A percentile compares a stretch with the other conserved stretches of the same genome.
These are phyloP conservation scores for Alitta virens DNA, from an alignment of 2,888 invertebrate genomes.

Conservation along the genomic window DNA sequence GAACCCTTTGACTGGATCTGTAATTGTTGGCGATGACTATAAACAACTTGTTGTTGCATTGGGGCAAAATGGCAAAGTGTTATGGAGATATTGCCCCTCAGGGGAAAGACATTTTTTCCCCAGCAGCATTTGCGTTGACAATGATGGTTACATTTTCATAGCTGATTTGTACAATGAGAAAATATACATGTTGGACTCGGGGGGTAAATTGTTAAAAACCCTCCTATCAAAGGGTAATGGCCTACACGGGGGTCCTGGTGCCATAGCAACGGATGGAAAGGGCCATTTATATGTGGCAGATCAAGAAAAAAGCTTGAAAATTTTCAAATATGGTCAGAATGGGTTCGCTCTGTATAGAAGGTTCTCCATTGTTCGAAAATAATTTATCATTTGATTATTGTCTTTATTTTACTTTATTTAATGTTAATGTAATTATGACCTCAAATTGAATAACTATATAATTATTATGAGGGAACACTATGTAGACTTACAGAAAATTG, in stretches of 20 bases:
- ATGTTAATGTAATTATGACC: too few species aligned
- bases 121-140: slow-evolving; percentile 25
- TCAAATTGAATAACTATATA: too few species aligned
- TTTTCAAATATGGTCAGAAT: slow-evolving; percentile 21
- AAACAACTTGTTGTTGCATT: slow-evolving; percentile 23
- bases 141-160: slow-evolving; percentile 24
- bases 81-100: slow-evolving; percentile 23
- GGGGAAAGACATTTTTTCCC: slow-evolving; percentile 28
- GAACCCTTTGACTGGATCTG: slow-evolving; percentile 24
- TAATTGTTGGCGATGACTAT: slow-evolving; percentile 27
- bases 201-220: slow-evolving; percentile 23
- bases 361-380: not conserved
- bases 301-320: slow-evolving; percentile 23
- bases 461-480: too few species aligned
- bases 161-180: slow-evolving; percentile 28
- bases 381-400: too few species aligned
- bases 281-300: slow-evolving; percentile 26
- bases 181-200: slow-evolving; percentile 25
- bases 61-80: slow-evolving; percentile 6
- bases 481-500: too few species aligned
- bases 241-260: slow-evolving; percentile 23
- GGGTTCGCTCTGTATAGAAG: slow-evolving; percentile 12
- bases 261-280: slow-evolving; percentile 22
- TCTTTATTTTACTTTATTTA: too few species aligned
- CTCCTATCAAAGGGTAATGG: slow-evolving; percentile 23